A percentile compares a stretch with the other conserved stretches of the same genome.
phyloP scores from a whole-genome alignment of 2,113 vertebrate species.

The Salvator merianae region DNA sequence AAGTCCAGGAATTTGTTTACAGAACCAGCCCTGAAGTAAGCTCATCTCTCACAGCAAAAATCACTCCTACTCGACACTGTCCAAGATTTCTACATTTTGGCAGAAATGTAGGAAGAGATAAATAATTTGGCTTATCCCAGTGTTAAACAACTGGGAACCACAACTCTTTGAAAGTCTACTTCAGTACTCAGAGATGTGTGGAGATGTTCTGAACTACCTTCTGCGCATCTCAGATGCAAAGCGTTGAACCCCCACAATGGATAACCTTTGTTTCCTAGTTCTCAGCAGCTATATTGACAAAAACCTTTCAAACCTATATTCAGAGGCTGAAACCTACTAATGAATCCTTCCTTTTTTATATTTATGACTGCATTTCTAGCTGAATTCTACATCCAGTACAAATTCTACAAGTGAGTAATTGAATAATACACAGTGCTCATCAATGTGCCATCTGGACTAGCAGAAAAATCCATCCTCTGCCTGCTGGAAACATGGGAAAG shows the following conservation, averaged over 20 bases:
- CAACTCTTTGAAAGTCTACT: neutral
- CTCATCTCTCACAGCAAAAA: no score
- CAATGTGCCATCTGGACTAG: no score
- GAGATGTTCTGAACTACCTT: neutral
- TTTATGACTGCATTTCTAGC: neutral
- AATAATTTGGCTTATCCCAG: neutral
- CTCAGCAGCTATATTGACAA: neutral
- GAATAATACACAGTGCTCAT: neutral
- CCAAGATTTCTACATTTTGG: no score
- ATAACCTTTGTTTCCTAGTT: no score
- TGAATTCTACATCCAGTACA: neutral
- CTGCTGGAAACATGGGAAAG: no score
- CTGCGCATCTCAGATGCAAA: neutral
- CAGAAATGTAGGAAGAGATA: no score
- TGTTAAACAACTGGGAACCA: neutral
- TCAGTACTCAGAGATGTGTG: neutral
- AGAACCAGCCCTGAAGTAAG: no score
- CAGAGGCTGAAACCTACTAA: no score
- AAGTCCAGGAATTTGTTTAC: no score
- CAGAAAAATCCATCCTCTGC: no score
- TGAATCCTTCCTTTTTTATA: neutral
- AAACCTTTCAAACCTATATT: neutral
- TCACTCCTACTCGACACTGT: no score
- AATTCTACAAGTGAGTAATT: neutral
- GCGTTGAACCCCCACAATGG: neutral